A percentile compares a stretch with the other conserved stretches of the same genome.
phyloP scores from a whole-genome alignment of 2,797 vertebrate genomes.

The Poecilia velifera region DNA sequence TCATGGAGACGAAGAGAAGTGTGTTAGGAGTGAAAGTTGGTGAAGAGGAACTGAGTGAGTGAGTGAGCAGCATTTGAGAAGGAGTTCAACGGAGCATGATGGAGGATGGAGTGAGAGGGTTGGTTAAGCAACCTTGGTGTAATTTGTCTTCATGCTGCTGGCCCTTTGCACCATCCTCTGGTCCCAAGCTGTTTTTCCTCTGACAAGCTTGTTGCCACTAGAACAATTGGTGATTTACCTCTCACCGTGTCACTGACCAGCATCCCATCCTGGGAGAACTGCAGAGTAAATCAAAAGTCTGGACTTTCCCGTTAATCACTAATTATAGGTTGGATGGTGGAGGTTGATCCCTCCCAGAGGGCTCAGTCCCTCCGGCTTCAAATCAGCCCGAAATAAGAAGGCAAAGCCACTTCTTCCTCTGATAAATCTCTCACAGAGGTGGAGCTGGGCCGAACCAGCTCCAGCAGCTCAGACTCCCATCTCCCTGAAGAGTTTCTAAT shows the following conservation, averaged over 20 bases:
- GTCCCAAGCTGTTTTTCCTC: slow-evolving; percentile 61
- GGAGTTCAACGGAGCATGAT: slow-evolving; percentile 54
- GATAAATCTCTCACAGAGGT: slow-evolving; percentile 68
- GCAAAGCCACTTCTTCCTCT: slow-evolving; percentile 61
- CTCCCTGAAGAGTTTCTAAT: slow-evolving; percentile 64
- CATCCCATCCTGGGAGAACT: slow-evolving; percentile 54
- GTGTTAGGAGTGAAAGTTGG: slow-evolving; percentile 41
- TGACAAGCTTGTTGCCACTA: slow-evolving; percentile 74
- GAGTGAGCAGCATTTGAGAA: slow-evolving; percentile 49
- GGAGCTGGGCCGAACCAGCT: slow-evolving; percentile 50
- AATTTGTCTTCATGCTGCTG: slow-evolving; percentile 68
- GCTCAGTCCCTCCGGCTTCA: slow-evolving; percentile 47
- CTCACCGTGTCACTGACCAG: slow-evolving; percentile 55
- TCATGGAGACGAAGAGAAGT: slow-evolving; percentile 22
- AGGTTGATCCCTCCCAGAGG: slow-evolving; percentile 68
- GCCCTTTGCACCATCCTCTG: slow-evolving; percentile 51
- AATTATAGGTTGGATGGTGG: slow-evolving; percentile 71
- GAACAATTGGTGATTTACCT: slow-evolving; percentile 75
- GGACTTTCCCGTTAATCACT: slow-evolving; percentile 71
- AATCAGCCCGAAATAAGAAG: slow-evolving; percentile 64
- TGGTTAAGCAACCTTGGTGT: slow-evolving; percentile 62
- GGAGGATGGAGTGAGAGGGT: slow-evolving; percentile 53
- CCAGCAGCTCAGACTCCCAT: slow-evolving; percentile 45
- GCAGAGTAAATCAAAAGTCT: slow-evolving; percentile 72
- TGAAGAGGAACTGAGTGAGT: slow-evolving; percentile 42